Conservation (phyloP, 23 tunicate species). For the Styela plicata region DNA sequence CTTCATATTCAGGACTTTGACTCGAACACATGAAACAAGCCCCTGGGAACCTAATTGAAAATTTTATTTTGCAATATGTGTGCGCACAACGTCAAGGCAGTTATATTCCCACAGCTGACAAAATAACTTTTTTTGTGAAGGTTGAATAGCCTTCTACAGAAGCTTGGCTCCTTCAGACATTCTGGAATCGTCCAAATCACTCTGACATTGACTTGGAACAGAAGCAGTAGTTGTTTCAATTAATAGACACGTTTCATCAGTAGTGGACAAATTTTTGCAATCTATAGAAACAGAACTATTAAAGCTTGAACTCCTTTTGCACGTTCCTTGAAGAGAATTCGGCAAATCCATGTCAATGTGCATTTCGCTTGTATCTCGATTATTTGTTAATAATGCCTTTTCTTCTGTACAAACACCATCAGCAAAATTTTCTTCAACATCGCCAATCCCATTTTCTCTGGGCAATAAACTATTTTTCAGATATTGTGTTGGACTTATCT, state of each 20-base stretch:
- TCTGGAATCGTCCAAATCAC: not conserved
- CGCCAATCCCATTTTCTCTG: too few species aligned
- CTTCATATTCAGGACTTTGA: too few species aligned
- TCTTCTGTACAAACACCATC: not conserved
- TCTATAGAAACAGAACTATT: not conserved
- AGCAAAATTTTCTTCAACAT: too few species aligned
- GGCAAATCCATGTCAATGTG: not conserved
- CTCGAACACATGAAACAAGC: too few species aligned
- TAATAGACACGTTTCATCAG: not conserved
- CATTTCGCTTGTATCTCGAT: not conserved
- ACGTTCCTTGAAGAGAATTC: not conserved
- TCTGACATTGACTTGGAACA: not conserved
- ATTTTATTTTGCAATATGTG: too few species aligned
- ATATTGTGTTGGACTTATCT: too few species aligned
- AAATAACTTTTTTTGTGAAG: too few species aligned
- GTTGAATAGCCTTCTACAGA: not conserved
- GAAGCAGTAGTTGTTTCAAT: not conserved
- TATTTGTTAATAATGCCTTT: not conserved
- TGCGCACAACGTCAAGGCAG: too few species aligned
- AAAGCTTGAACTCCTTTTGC: not conserved
- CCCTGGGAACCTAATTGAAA: too few species aligned
- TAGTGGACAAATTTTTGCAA: not conserved
- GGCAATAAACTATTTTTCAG: too few species aligned
- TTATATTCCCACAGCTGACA: too few species aligned
- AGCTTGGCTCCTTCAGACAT: not conserved